phyloP scores from a whole-genome alignment of 2,797 vertebrate species.

The Micropoecilia bifurca region DNA sequence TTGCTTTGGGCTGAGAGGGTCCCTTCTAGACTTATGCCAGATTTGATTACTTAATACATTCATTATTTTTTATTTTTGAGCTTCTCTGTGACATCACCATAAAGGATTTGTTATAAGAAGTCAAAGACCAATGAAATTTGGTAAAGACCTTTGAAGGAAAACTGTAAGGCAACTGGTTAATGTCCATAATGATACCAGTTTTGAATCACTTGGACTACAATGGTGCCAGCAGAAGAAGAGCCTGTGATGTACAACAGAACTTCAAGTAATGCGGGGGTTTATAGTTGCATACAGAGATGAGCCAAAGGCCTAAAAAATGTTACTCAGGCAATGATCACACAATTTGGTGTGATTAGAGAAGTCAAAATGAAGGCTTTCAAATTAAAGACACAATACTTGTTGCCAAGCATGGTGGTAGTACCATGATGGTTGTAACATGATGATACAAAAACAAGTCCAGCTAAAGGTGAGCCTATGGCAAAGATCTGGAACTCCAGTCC shows the following conservation, averaged over 20 bases:
- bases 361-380: not conserved
- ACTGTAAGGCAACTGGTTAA: not conserved
- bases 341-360: not conserved
- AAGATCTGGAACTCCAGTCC: too few relatives aligned
- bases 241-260: not conserved
- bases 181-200: not conserved
- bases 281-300: not conserved
- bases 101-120: not conserved
- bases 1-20: not conserved
- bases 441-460: not conserved
- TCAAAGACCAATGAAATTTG: not conserved
- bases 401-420: not conserved
- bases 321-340: not conserved
- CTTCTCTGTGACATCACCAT: not conserved
- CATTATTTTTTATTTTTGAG: not conserved
- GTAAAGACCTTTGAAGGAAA: not conserved
- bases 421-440: not conserved
- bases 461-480: not conserved
- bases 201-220: not conserved
- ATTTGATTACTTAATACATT: not conserved
- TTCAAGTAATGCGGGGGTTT: not conserved
- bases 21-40: not conserved
- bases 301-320: not conserved
- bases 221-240: not conserved
- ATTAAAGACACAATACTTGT: not conserved